A percentile compares a stretch with the other conserved stretches of the same genome.
Evolutionary conservation across 1,140 invertebrate species (phyloP).

Genomic region (Zaprionus capensis): DNA sequence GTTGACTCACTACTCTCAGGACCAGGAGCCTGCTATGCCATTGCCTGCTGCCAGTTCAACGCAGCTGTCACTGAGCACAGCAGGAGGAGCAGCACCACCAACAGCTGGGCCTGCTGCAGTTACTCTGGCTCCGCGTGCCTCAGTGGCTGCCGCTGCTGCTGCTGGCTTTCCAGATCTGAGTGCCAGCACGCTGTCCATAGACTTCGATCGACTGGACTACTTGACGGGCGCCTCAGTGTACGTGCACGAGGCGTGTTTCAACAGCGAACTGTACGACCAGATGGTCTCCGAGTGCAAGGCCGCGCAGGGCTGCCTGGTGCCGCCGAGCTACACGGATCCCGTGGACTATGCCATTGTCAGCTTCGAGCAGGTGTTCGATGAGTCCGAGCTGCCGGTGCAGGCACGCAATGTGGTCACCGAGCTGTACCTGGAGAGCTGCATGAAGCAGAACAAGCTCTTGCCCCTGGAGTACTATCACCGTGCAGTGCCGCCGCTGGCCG

Average conservation of each 20-base stretch:
- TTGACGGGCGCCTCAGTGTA: constrained; percentile 85
- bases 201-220: constrained; percentile 80
- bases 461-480: constrained; percentile 87
- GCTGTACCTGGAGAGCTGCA: constrained; percentile 87
- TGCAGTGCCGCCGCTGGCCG: constrained; percentile 85
- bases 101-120: neutral
- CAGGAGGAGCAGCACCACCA: neutral
- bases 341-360: constrained; percentile 87
- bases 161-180: constrained; percentile 50
- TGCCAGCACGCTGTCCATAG: constrained; percentile 67
- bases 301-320: constrained; percentile 85
- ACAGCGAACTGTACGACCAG: constrained; percentile 81
- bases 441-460: constrained; percentile 86
- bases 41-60: constrained; percentile 65
- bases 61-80: constrained; percentile 36
- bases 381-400: constrained; percentile 75
- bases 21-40: constrained; percentile 67
- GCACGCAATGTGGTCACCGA: constrained; percentile 86
- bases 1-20: constrained; percentile 72
- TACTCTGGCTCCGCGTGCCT: neutral
- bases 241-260: constrained; percentile 83
- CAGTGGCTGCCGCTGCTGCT: neutral
- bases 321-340: constrained; percentile 84
- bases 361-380: constrained; percentile 67
- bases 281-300: constrained; percentile 83